Evolutionary conservation across 2,113 vertebrate genomes (phyloP).

Genomic region (Phyllostomus hastatus): DNA sequence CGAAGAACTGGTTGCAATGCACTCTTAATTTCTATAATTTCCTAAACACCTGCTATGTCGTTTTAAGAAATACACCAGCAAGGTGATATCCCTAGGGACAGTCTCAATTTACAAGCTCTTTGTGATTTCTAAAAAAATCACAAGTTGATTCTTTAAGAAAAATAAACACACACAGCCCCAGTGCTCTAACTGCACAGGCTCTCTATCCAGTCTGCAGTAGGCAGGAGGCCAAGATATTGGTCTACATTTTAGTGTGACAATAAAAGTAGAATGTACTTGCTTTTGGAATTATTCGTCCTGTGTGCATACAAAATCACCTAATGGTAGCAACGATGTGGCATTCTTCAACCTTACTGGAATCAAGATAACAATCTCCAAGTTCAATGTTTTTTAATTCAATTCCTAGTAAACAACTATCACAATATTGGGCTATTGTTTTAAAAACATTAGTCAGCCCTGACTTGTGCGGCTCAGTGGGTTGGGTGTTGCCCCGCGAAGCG

Average conservation of each 20-base stretch:
- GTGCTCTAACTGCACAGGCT: not conserved
- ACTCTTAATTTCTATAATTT: conserved; percentile 11
- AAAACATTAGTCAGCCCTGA: no score
- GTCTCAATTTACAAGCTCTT: not conserved
- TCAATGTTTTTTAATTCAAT: not conserved
- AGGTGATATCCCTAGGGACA: not conserved
- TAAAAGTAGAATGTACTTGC: not conserved
- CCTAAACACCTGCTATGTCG: not conserved
- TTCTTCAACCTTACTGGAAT: not conserved
- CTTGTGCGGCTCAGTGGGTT: no score
- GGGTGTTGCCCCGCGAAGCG: no score
- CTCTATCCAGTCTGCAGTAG: not conserved
- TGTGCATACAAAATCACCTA: not conserved
- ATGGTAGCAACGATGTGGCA: not conserved
- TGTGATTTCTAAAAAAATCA: not conserved
- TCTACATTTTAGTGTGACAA: not conserved
- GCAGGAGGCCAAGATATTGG: not conserved
- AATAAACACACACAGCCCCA: not conserved
- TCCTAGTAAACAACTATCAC: not conserved
- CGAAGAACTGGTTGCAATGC: not conserved
- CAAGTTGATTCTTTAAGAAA: not conserved
- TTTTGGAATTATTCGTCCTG: not conserved
- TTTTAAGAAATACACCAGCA: not conserved
- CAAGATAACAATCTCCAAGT: not conserved
- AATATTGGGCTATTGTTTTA: not conserved